Evolutionary conservation across 2,113 vertebrate species (phyloP).

Genomic region (Orycteropus afer): DNA sequence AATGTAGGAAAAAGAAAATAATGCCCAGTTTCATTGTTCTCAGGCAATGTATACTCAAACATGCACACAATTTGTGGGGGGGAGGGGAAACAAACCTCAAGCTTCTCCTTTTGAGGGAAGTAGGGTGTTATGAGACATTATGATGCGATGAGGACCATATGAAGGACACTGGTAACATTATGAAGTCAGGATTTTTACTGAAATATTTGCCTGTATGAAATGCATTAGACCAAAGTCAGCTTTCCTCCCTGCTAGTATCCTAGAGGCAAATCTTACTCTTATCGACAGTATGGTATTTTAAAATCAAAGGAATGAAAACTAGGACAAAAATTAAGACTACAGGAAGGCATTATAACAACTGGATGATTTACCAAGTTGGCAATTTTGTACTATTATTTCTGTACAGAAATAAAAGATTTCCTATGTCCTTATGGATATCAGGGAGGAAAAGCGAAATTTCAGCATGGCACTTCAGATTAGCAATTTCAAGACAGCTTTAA

Average conservation of each 20-base stretch:
- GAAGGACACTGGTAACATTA: conserved; percentile 57
- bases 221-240: background rate
- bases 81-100: background rate
- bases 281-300: background rate
- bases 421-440: conserved; percentile 19
- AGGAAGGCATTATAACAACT: background rate
- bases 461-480: background rate
- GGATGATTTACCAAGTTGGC: background rate
- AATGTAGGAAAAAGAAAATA: background rate
- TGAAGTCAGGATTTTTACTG: conserved; percentile 74
- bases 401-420: conserved; percentile 61
- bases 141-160: conserved; percentile 34
- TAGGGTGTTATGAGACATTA: conserved; percentile 51
- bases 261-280: background rate
- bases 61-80: background rate
- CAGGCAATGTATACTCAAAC: background rate
- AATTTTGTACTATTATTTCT: conserved; percentile 19
- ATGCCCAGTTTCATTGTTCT: background rate
- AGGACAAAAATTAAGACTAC: background rate
- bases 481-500: conserved; percentile 79
- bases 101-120: background rate
- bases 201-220: background rate
- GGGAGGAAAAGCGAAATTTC: background rate
- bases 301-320: conserved; percentile 51
- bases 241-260: conserved; percentile 24